Evolutionary conservation across 2,797 vertebrate species (phyloP), one percentile per base, ranked within the genome.

Genomic region (Benthosema pterotum): DNA sequence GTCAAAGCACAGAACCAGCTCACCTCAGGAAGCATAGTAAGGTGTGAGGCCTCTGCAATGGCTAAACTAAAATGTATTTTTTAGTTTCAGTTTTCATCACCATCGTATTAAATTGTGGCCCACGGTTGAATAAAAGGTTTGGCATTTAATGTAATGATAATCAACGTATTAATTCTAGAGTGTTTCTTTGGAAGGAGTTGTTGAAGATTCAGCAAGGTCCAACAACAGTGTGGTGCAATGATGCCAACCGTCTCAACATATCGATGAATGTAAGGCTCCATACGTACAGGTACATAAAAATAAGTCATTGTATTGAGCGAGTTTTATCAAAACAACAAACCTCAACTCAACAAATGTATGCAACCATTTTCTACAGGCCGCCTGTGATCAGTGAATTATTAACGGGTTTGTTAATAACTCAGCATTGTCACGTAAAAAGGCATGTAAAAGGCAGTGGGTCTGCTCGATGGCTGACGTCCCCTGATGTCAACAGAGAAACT

Each of bases 401-500:
- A 51, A 51, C 16, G 11, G 17, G 16, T 51, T 51, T 18, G 8
- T 42, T 15, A 42, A 56, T 67, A n/a, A 49, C 42, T 66, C 45
- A 50, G 28, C 60, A 65, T 6, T 77, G 50, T 78, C 11, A 57
- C 16, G 18, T 51, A 65, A 60, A 68, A 89, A 86, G 80, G 83
- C 83, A 78, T 73, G 59, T 56, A 52, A 42, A 59, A 15, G 67
- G 14, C 38, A 71, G 71, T 65, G 54, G 52, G 38, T 65, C 45
- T 68, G 48, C 14, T n/a, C 2, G 42, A 42, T 66, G 55, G 66
- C 71, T 57, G 42, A 56, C 19, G 42, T 42, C 32, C 52, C 46
- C 50, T 74, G 65, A 5, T 1, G 1, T 90, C 55, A 98, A 83
- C 94, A 96, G 51, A 94, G 91, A 75, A 94, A 96, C 73, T 97